These are phyloP conservation scores for Pipa parva DNA, from an alignment of 2,113 vertebrate genomes.

Conservation along the genomic window DNA sequence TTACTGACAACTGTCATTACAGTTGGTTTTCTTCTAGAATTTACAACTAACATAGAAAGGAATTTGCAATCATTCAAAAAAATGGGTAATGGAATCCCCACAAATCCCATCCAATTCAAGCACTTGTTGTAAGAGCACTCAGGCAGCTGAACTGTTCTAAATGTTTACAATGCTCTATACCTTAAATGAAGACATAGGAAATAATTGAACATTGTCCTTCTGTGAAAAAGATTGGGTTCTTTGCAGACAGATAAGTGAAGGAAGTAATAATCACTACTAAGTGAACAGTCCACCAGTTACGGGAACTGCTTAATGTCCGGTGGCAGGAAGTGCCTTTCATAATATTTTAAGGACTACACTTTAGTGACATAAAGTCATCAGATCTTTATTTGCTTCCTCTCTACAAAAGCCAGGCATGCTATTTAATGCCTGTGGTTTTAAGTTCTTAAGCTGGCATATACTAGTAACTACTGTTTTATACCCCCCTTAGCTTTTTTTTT, in stretches of 20 bases:
- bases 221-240: slow-evolving; percentile 56
- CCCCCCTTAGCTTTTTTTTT: background rate
- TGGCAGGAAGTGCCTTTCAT: slow-evolving; percentile 48
- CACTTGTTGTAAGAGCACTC: too few relatives aligned
- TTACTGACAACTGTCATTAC: too few relatives aligned
- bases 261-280: slow-evolving; percentile 51
- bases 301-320: slow-evolving; percentile 52
- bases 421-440: slow-evolving; percentile 6
- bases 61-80: too few relatives aligned
- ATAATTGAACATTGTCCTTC: slow-evolving; percentile 50
- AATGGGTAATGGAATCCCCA: too few relatives aligned
- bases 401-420: slow-evolving; percentile 42
- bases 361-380: slow-evolving; percentile 46
- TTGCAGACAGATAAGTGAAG: slow-evolving; percentile 54
- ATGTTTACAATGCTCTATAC: too few relatives aligned
- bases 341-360: slow-evolving; percentile 3
- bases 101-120: too few relatives aligned
- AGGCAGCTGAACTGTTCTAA: too few relatives aligned
- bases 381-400: slow-evolving; percentile 15
- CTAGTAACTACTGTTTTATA: background rate
- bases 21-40: too few relatives aligned
- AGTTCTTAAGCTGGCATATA: background rate
- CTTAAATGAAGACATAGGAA: slow-evolving; percentile 1
- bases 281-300: slow-evolving; percentile 45
- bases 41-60: too few relatives aligned